phyloP scores from a whole-genome alignment of 2,888 invertebrate genomes.

The Caenorhabditis sp. region DNA sequence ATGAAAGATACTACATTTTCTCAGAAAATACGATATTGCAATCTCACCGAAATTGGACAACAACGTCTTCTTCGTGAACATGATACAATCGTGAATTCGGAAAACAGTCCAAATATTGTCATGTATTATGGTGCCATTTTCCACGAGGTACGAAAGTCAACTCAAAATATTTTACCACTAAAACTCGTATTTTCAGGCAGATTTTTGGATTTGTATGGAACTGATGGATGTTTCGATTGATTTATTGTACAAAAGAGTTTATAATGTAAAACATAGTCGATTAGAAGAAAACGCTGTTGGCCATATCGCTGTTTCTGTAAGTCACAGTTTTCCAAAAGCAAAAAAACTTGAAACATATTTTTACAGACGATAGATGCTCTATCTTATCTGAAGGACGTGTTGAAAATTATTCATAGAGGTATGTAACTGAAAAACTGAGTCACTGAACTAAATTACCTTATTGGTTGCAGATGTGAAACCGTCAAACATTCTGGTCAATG shows the following conservation, averaged over 20 bases:
- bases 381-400: conserved; percentile 94
- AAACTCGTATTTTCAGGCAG: conserved; percentile 75
- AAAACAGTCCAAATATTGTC: conserved; percentile 69
- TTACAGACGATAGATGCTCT: conserved; percentile 87
- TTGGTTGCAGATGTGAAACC: conserved; percentile 98
- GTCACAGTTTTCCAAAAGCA: conserved; percentile 36
- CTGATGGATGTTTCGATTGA: conserved; percentile 95
- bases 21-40: too few species aligned
- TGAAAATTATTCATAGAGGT: conserved; percentile 96
- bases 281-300: conserved; percentile 94
- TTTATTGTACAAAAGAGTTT: conserved; percentile 94
- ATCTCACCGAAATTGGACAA: too few species aligned
- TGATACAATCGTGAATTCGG: too few species aligned
- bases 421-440: conserved; percentile 99
- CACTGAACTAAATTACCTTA: conserved; percentile 79
- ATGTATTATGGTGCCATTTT: conserved; percentile 97
- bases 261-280: conserved; percentile 79
- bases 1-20: too few species aligned
- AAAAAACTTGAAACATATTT: neutral
- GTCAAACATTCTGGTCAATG: conserved; percentile 93
- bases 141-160: conserved; percentile 78
- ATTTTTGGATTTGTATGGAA: conserved; percentile 98
- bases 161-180: too few species aligned
- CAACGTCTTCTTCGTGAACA: too few species aligned
- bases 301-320: conserved; percentile 89